phyloP scores from a whole-genome alignment of 2,888 invertebrate genomes.

The Gortyna flavago region DNA sequence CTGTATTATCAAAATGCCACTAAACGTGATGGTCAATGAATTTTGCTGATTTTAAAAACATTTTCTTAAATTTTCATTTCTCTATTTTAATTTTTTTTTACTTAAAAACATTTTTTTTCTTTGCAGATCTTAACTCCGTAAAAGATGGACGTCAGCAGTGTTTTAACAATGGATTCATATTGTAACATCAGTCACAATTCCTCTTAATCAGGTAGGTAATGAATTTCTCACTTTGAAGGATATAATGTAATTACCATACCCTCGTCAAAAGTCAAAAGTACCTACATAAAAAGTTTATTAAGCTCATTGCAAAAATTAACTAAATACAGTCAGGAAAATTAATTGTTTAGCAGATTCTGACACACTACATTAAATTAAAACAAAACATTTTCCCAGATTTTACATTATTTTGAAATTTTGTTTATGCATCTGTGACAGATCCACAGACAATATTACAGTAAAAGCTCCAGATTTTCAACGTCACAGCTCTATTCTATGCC shows the following conservation, averaged over 20 bases:
- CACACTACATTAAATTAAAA: neutral
- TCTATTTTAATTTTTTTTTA: too few species aligned
- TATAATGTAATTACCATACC: neutral
- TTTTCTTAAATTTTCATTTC: too few species aligned
- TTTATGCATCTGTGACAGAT: neutral
- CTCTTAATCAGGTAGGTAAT: slow-evolving; percentile 54
- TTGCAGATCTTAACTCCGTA: slow-evolving; percentile 34
- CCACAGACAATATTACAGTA: neutral
- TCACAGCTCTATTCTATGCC: neutral
- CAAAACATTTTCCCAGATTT: neutral
- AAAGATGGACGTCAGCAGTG: slow-evolving; percentile 36
- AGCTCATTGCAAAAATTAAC: neutral
- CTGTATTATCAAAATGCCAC: too few species aligned
- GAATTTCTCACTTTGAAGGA: neutral
- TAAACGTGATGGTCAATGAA: too few species aligned
- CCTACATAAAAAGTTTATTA: neutral
- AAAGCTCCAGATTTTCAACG: neutral
- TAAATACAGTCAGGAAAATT: neutral
- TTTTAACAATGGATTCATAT: slow-evolving; percentile 27
- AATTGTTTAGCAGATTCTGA: neutral
- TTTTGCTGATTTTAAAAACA: neutral
- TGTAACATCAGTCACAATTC: slow-evolving; percentile 41
- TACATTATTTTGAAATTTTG: neutral
- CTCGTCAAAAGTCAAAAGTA: too few species aligned
- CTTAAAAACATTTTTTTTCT: neutral